Conservation (phyloP, 2,113 vertebrate genomes). For the Cryptomyrus ogoouensis region DNA sequence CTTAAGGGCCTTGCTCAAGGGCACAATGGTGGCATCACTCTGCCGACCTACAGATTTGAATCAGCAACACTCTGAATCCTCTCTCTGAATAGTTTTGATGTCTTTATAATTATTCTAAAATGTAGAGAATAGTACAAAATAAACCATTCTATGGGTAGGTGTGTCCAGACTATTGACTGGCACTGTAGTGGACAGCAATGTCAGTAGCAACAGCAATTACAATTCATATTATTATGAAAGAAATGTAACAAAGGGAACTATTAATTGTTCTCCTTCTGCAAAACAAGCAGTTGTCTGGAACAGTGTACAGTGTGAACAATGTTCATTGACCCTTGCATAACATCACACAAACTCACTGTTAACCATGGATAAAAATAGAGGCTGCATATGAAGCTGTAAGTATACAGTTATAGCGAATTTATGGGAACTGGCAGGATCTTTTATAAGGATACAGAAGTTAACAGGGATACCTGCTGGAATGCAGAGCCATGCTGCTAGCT, state of each 20-base stretch:
- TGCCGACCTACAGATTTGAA: background rate
- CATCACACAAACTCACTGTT: background rate
- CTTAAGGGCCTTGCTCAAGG: background rate
- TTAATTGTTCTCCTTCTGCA: background rate
- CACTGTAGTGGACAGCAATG: background rate
- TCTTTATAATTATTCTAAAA: background rate
- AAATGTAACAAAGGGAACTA: background rate
- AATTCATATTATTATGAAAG: background rate
- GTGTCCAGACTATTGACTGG: background rate
- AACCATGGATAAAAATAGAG: background rate
- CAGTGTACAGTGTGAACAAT: background rate
- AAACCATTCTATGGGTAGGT: background rate
- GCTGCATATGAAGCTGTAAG: background rate
- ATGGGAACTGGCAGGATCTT: background rate
- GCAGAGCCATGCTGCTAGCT: background rate
- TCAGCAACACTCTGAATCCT: background rate
- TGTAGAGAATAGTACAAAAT: background rate
- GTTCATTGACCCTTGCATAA: slow-evolving; percentile 1
- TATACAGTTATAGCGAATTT: background rate
- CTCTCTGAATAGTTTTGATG: background rate
- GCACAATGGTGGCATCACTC: background rate
- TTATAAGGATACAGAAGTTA: background rate
- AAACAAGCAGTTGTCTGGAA: background rate
- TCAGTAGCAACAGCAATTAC: background rate
- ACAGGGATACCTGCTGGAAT: background rate